phyloP scores from a whole-genome alignment of 2,888 invertebrate species.

The Phalera bucephala region DNA sequence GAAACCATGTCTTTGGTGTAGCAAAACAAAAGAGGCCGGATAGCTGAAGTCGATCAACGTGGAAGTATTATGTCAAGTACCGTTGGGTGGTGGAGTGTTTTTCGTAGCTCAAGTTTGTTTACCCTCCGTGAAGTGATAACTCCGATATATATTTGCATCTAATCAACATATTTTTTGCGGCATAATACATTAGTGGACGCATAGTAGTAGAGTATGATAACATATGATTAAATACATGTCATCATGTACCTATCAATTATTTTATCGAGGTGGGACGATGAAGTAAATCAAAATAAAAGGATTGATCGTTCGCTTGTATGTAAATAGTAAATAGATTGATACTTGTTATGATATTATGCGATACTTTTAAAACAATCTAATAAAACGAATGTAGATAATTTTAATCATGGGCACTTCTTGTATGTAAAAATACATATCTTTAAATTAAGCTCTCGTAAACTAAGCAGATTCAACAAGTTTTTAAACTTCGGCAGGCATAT shows the following conservation, averaged over 20 bases:
- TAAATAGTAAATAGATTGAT: too few relatives aligned
- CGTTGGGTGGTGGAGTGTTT: constrained; percentile 43
- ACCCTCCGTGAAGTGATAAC: constrained; percentile 37
- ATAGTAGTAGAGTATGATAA: constrained; percentile 16
- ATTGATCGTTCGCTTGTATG: background rate
- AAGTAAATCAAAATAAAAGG: background rate
- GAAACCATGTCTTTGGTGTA: too few relatives aligned
- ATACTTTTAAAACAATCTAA: too few relatives aligned
- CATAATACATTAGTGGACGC: constrained; percentile 26
- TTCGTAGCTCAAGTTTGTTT: constrained; percentile 45
- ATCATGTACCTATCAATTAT: constrained; percentile 30
- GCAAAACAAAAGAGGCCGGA: too few relatives aligned
- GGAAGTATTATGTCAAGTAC: constrained; percentile 40
- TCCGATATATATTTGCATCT: constrained; percentile 45
- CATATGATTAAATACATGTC: constrained; percentile 19
- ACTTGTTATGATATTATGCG: too few relatives aligned
- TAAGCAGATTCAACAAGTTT: too few relatives aligned
- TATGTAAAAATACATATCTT: too few relatives aligned
- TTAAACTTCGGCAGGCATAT: too few relatives aligned
- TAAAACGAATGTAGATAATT: too few relatives aligned
- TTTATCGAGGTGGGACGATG: constrained; percentile 16
- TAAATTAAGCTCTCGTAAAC: too few relatives aligned
- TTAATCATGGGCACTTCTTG: too few relatives aligned
- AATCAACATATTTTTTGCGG: constrained; percentile 61
- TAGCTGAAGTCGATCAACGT: constrained; percentile 27